Conservation (phyloP, 2,797 vertebrate species). For the Coccyzus lansbergi region DNA sequence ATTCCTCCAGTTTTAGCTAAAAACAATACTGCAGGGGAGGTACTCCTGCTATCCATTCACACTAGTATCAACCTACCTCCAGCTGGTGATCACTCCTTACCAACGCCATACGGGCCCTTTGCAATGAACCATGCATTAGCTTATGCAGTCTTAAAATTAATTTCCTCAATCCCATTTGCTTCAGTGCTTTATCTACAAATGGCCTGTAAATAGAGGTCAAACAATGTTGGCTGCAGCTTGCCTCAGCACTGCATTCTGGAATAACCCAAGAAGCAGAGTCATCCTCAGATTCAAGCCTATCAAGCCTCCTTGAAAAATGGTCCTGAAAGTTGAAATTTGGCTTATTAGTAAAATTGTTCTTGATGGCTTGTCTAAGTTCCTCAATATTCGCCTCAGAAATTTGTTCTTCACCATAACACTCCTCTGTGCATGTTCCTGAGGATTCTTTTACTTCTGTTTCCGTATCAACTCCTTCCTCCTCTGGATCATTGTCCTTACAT, state of each 20-base stretch:
- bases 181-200: constrained; percentile 99
- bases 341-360: constrained; percentile 55
- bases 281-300: constrained; percentile 87
- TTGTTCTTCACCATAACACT: constrained; percentile 85
- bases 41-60: background rate
- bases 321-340: constrained; percentile 78
- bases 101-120: constrained; percentile 91
- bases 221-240: constrained; percentile 81
- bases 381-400: constrained; percentile 27
- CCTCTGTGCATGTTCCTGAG: constrained; percentile 84
- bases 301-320: constrained; percentile 73
- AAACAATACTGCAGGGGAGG: background rate
- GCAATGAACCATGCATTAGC: constrained; percentile 96
- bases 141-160: constrained; percentile 97
- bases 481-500: constrained; percentile 84
- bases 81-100: constrained; percentile 83
- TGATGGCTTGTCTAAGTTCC: constrained; percentile 50
- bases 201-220: constrained; percentile 97
- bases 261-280: constrained; percentile 79
- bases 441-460: constrained; percentile 84
- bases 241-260: constrained; percentile 70
- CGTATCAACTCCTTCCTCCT: constrained; percentile 82
- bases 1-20: background rate
- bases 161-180: constrained; percentile 98
- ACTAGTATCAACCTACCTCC: constrained; percentile 84